Evolutionary conservation across 2,797 vertebrate species (phyloP), one percentile per base, ranked within the genome.

Genomic region (Peromyscus aztecus): DNA sequence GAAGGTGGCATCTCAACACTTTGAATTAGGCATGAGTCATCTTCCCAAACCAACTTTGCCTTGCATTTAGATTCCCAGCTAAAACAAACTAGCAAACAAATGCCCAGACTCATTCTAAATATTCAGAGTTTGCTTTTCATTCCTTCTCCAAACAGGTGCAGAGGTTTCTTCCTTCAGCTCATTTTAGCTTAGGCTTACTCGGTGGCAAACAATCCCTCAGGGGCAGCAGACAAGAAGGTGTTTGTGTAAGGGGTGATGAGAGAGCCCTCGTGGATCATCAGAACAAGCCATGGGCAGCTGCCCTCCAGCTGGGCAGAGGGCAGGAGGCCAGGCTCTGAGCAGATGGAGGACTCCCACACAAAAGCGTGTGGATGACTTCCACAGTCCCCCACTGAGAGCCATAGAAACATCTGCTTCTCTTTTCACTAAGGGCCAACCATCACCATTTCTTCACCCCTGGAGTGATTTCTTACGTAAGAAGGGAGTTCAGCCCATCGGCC

Each of bases 21-120:
- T 55, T 69, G 52, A 71, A 57, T 89, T 89, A 89, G 43, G 77
- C 76, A 93, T 89, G 67, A 96, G 43, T 86, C 90, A 71, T 82
- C 83, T 73, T 67, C 71, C 61, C 34, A 91, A 93, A 57, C 43
- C 94, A 82, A n/a, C 84, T 73, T 29, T 59, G 55, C 61, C 73
- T 96, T 86, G 76, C 85, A 77, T 97, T 85, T 94, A 82, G 85
- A 69, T 89, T 83, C 89, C 94, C 40, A 21, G 46, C 61, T 55
- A 89, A 95, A 93, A 82, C 59, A 89, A 93, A 85, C 52, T 59
- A 71, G 78, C 71, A 94, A 82, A 95, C 61, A 65, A 85, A 90
- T 31, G 29, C 76, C 76, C 37, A 49, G 55, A 77, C 81, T 65
- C 86, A 73, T 87, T 77, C 69, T 81, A 85, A 89, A 61, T 24